Percentiles rank a stretch among this genome's conserved stretches.
These are phyloP conservation scores for Aphis gossypii DNA, from an alignment of 1,140 invertebrate genomes.

Conservation along the genomic window DNA sequence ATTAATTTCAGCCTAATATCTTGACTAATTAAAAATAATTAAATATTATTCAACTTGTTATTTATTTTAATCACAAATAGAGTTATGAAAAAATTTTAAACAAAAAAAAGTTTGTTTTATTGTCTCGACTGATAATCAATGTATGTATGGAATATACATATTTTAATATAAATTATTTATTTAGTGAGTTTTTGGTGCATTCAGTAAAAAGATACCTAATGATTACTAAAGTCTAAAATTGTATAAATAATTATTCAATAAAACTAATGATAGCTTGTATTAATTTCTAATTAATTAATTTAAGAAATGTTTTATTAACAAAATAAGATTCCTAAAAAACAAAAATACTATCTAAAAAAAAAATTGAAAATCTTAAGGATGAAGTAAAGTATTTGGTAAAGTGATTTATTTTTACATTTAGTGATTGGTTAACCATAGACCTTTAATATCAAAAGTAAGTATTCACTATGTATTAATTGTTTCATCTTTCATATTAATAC, in stretches of 20 bases:
- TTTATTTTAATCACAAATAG: not conserved
- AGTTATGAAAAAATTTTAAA: not conserved
- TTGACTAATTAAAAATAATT: slow-evolving; percentile 20
- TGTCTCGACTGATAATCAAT: not conserved
- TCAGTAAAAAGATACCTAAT: no score
- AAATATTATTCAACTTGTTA: not conserved
- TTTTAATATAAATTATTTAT: no score
- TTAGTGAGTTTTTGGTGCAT: no score
- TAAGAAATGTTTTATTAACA: no score
- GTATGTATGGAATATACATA: not conserved
- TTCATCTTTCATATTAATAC: not conserved
- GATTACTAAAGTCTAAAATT: no score
- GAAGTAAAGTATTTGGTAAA: not conserved
- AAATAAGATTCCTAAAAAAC: no score
- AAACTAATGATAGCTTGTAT: no score
- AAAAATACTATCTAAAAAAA: not conserved
- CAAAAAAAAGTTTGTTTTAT: not conserved
- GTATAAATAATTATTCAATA: no score
- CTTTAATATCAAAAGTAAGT: not conserved
- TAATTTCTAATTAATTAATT: no score
- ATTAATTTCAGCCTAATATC: not conserved
- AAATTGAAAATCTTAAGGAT: not conserved
- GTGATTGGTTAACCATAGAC: not conserved
- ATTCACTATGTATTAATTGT: not conserved
- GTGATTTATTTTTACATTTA: not conserved